Evolutionary conservation across 2,797 vertebrate genomes (phyloP).

Genomic region (Myotis planiceps): DNA sequence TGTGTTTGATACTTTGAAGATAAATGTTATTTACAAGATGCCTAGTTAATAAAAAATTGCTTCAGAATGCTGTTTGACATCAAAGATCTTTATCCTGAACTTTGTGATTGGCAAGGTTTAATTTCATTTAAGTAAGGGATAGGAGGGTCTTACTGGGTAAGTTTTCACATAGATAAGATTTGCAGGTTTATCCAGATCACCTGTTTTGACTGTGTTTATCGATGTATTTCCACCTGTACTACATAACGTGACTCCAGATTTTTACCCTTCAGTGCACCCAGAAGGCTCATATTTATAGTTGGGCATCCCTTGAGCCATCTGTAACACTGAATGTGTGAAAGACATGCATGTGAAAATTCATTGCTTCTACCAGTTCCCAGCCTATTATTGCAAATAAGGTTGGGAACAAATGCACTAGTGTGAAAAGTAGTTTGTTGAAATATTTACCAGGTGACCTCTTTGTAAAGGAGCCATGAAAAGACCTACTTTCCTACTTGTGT

Average conservation of each 20-base stretch:
- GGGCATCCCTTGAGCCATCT: not conserved
- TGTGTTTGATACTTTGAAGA: conserved; percentile 63
- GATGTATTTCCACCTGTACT: not conserved
- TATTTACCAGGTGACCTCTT: not conserved
- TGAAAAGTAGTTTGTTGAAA: not conserved
- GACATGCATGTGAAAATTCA: not conserved
- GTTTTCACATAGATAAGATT: conserved; percentile 35
- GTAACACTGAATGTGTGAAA: not conserved
- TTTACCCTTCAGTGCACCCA: not conserved
- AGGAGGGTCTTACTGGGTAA: not conserved
- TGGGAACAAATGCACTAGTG: not conserved
- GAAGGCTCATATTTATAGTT: not conserved
- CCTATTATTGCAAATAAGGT: not conserved
- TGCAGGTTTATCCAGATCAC: conserved; percentile 4
- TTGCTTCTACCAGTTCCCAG: not conserved
- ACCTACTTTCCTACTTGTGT: not conserved
- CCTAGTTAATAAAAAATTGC: conserved; percentile 50
- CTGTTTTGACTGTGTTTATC: not conserved
- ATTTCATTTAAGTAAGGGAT: conserved; percentile 56
- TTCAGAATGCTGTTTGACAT: conserved; percentile 53
- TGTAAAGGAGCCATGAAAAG: not conserved
- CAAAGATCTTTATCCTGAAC: conserved; percentile 59
- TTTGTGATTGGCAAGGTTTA: conserved; percentile 33
- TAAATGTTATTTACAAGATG: conserved; percentile 61
- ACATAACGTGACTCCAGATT: not conserved